Percentiles rank a stretch among this genome's conserved stretches.
Conservation (phyloP, 2,113 vertebrate genomes). For the Mobula birostris region DNA sequence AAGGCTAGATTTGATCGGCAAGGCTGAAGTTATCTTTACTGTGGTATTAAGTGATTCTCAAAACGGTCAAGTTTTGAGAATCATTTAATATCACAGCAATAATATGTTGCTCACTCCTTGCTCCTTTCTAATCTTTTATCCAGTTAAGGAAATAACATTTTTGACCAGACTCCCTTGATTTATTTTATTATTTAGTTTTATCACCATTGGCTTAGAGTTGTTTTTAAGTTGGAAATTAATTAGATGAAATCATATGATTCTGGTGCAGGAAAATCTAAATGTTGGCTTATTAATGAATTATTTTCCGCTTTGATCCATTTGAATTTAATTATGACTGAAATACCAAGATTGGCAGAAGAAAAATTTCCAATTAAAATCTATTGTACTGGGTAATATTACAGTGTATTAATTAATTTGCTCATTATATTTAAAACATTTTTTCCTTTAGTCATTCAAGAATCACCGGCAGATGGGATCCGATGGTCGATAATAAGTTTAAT, state of each 20-base stretch:
- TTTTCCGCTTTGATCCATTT: neutral
- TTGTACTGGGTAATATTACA: neutral
- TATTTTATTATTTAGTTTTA: neutral
- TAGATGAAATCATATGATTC: neutral
- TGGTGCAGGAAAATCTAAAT: neutral
- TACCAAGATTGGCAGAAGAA: neutral
- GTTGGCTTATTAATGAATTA: neutral
- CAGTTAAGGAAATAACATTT: neutral
- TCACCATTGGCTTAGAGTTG: neutral
- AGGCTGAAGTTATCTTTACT: neutral
- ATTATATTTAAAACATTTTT: conserved; percentile 26
- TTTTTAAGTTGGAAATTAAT: neutral
- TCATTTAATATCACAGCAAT: too few species aligned
- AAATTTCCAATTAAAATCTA: neutral
- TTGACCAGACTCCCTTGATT: neutral
- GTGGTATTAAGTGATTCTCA: neutral
- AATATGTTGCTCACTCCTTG: neutral
- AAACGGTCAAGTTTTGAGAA: too few species aligned
- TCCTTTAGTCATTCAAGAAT: conserved; percentile 80
- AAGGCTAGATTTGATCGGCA: neutral
- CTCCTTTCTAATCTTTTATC: neutral
- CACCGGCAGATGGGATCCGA: conserved; percentile 76
- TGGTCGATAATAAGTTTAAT: conserved; percentile 93
- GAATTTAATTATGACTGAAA: neutral
- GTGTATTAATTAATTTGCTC: neutral